phyloP scores from a whole-genome alignment of 2,797 vertebrate genomes.

The Brotula barbata region DNA sequence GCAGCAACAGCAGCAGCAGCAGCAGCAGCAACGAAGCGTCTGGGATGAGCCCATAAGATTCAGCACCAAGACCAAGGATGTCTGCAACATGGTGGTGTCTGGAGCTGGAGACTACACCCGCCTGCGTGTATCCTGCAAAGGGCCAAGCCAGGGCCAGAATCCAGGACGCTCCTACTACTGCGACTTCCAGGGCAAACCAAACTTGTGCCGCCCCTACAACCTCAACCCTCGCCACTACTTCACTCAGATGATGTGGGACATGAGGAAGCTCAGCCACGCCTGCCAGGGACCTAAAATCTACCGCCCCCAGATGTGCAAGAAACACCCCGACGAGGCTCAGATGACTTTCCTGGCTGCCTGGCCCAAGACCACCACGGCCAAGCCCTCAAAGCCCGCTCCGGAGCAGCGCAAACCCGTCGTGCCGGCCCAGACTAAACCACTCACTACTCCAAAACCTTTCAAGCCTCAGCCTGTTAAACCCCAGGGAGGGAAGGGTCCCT shows the following conservation, averaged over 20 bases:
- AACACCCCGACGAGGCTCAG: slow-evolving; percentile 76
- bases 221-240: slow-evolving; percentile 85
- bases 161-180: slow-evolving; percentile 80
- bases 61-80: slow-evolving; percentile 82
- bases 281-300: slow-evolving; percentile 79
- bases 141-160: slow-evolving; percentile 66
- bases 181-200: slow-evolving; percentile 79
- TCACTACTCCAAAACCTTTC: slow-evolving; percentile 51
- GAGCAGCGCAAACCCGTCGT: slow-evolving; percentile 63
- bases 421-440: slow-evolving; percentile 61
- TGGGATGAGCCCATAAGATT: slow-evolving; percentile 83
- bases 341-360: slow-evolving; percentile 78
- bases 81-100: slow-evolving; percentile 78
- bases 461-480: slow-evolving; percentile 65
- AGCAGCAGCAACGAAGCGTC: slow-evolving; percentile 54
- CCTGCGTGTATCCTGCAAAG: slow-evolving; percentile 82
- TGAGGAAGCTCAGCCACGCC: slow-evolving; percentile 80
- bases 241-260: slow-evolving; percentile 81
- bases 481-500: slow-evolving; percentile 54
- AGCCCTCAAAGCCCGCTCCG: slow-evolving; percentile 53
- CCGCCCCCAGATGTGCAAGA: slow-evolving; percentile 83
- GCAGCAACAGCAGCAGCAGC: slow-evolving; percentile 44
- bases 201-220: slow-evolving; percentile 81
- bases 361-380: slow-evolving; percentile 67
- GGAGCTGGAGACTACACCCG: slow-evolving; percentile 73